phyloP scores from a whole-genome alignment of 2,888 invertebrate species.

The Diplolepis rosae region DNA sequence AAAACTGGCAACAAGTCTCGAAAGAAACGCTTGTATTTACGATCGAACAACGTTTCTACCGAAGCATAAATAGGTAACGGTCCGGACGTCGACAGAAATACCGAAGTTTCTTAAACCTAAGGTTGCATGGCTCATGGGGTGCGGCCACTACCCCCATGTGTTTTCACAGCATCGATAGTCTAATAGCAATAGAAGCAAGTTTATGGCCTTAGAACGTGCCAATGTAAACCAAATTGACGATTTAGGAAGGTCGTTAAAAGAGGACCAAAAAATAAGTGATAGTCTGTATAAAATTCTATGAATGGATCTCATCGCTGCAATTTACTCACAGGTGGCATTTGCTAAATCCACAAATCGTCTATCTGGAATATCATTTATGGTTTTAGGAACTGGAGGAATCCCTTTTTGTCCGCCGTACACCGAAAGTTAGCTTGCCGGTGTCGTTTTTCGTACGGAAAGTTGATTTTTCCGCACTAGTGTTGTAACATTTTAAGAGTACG shows the following conservation, averaged over 20 bases:
- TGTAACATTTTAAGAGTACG: no score
- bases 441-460: no score
- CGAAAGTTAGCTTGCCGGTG: no score
- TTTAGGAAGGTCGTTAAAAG: slow-evolving; percentile 10
- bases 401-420: neutral
- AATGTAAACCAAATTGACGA: slow-evolving; percentile 50
- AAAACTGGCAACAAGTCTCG: slow-evolving; percentile 51
- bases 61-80: slow-evolving; percentile 51
- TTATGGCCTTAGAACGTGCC: slow-evolving; percentile 43
- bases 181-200: neutral
- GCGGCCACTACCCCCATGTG: slow-evolving; percentile 29
- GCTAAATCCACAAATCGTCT: neutral
- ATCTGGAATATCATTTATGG: neutral
- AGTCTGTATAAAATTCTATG: neutral
- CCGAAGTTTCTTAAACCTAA: slow-evolving; percentile 42
- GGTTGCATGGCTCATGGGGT: slow-evolving; percentile 44
- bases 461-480: no score
- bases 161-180: slow-evolving; percentile 31
- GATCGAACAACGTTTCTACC: slow-evolving; percentile 47
- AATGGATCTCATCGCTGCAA: neutral
- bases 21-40: slow-evolving; percentile 49
- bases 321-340: neutral
- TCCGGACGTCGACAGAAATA: slow-evolving; percentile 54
- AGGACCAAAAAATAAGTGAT: neutral
- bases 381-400: neutral